Evolutionary conservation across 1,140 invertebrate species (phyloP), one percentile per base, ranked within the genome.

Genomic region (Drosophila suzukii): DNA sequence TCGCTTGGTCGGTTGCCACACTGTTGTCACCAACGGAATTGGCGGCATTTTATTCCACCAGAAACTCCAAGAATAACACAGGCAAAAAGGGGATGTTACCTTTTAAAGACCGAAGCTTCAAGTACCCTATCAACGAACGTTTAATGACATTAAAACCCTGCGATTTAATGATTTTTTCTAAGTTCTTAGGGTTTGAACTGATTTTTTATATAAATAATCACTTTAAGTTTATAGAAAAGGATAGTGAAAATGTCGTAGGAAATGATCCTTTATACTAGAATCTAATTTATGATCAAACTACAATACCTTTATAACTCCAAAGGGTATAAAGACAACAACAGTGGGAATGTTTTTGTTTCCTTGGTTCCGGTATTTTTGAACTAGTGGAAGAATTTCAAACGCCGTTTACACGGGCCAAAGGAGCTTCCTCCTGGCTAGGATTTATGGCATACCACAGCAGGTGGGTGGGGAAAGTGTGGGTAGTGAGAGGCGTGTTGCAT

Each of bases 371-470:
- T 44, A 61, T 61, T 41, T 49, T 53, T 59, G 57, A 66, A 49
- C 53, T 46, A 74, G 59, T 63, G 65, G 50, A 74, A 80, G 75
- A 59, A 79, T 77, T 80, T 72, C 11, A 53, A 41, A 38, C 60
- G 66, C 71, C 50, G 41, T 60, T 56, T 65, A 43, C 62, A 60
- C 32, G 66, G 59, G 51, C 39, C 70, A 51, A 41, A 61, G 51
- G 62, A 75, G 60, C 47, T 88, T 82, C 70, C 77, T 70, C 57
- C 32, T 80, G 50, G 49, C 67, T 15, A 61, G 77, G 79, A 88
- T 83, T 86, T 88, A 86, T 88, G 83, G 83, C 83, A 82, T 88
- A 79, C 78, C 70, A 88, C 55, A 47, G 41, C 8, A 27, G 20
- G 43, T 32, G 70, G 70, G 43, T 38, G 57, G 39, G 49, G 50